Evolutionary conservation across 2,888 invertebrate species (phyloP), one percentile per base, ranked within the genome.

Genomic region (Lasioglossum leucozonium): DNA sequence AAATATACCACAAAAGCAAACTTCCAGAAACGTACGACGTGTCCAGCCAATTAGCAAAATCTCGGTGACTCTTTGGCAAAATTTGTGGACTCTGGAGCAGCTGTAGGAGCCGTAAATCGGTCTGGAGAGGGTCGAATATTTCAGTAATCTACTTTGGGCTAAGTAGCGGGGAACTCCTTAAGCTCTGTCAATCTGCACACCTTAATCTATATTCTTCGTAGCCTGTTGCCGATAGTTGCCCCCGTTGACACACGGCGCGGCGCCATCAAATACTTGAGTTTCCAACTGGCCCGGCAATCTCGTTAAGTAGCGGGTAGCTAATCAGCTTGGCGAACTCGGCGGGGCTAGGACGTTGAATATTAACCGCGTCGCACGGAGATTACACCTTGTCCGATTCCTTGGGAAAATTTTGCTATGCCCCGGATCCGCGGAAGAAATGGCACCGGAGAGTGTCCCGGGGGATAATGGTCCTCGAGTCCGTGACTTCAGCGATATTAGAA

Each of bases 401-500:
- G 18, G 34, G 11, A 47, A 34, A 34, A 72, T 47, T 30, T 30
- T 72, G 16, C 26, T 16, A 47, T 26, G 37, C 62, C 3, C 34
- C 75, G 55, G 55, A 72, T 79, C 58, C 16, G 30, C 40, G 77
- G 72, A 79, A 79, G 72, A 79, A 81, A 62, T 71, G 47, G 37
- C 11, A n/a, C 0, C 1, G 6, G 22, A n/a, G 22, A 8, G 0
- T 40, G 72, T 81, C 75, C 67, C 85, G 40, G 5, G 74, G 62
- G 79, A 69, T 26, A 26, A 69, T 42, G 16, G 16, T 6, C 0
- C 18, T 1, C 6, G 58, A 55, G 40, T 47, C 77, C 44, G 62
- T n/a, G 76, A 65, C 47, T 58, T 72, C 16, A 16, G 77, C 67
- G 76, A 82, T 84, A 82, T 86, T 77, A 81, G 80, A 88, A 90